Evolutionary conservation across 1,140 invertebrate genomes (phyloP).

Genomic region (Ridgeia piscesae): DNA sequence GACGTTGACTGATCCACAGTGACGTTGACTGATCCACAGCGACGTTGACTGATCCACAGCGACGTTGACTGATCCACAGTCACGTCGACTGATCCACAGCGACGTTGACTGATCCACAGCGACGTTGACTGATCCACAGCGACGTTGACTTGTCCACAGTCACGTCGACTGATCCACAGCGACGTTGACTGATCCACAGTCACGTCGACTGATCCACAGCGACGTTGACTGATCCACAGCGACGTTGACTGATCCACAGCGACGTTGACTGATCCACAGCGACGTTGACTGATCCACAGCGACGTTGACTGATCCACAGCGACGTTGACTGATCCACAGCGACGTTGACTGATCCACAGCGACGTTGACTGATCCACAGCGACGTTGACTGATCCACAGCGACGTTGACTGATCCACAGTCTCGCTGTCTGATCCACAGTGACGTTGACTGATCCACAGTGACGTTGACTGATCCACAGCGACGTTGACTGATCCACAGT

Average conservation of each 20-base stretch:
- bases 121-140: neutral
- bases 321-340: neutral
- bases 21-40: neutral
- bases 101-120: neutral
- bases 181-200: neutral
- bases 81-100: neutral
- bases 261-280: neutral
- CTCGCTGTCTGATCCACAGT: no score
- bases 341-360: neutral
- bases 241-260: neutral
- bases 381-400: neutral
- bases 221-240: neutral
- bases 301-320: neutral
- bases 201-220: no score
- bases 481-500: no score
- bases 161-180: neutral
- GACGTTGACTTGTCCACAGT: no score
- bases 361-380: neutral
- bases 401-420: neutral
- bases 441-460: neutral
- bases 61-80: no score
- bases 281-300: neutral
- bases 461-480: neutral
- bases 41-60: neutral
- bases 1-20: neutral